Evolutionary conservation across 2,888 invertebrate genomes (phyloP).

Genomic region (Diaperis boleti): DNA sequence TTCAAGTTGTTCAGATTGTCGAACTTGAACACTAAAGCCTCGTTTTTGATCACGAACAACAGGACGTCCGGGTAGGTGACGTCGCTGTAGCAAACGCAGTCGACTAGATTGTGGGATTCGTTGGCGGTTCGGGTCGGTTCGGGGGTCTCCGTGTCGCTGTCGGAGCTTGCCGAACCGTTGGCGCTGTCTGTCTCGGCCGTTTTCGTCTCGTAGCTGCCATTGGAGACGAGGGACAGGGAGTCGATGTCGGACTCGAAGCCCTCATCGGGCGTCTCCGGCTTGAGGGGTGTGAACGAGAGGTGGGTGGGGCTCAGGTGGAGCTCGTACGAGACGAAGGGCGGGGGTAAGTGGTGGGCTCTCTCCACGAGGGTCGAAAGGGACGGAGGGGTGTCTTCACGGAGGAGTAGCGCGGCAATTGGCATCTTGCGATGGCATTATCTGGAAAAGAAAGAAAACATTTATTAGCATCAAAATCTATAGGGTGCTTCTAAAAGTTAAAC

Average conservation of each 20-base stretch:
- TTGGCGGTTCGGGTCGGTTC: slow-evolving; percentile 24
- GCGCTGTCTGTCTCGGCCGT: slow-evolving; percentile 64
- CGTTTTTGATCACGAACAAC: slow-evolving; percentile 63
- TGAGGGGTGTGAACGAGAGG: slow-evolving; percentile 52
- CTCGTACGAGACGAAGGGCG: slow-evolving; percentile 60
- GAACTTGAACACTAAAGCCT: slow-evolving; percentile 64
- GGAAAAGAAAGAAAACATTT: slow-evolving; percentile 53
- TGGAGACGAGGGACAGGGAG: slow-evolving; percentile 63
- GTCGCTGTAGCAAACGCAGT: slow-evolving; percentile 65
- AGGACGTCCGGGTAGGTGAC: slow-evolving; percentile 63
- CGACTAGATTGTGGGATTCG: slow-evolving; percentile 64
- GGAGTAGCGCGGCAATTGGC: slow-evolving; percentile 61
- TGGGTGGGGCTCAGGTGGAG: slow-evolving; percentile 59
- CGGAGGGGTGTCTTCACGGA: slow-evolving; percentile 59
- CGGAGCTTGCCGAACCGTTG: slow-evolving; percentile 64
- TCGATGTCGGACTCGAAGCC: slow-evolving; percentile 69
- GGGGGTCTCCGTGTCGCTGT: slow-evolving; percentile 59
- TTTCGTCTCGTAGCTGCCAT: slow-evolving; percentile 60
- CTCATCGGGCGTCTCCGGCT: slow-evolving; percentile 60
- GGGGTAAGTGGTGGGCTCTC: slow-evolving; percentile 56
- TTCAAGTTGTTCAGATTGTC: slow-evolving; percentile 57
- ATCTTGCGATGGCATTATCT: slow-evolving; percentile 63
- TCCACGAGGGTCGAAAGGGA: slow-evolving; percentile 63
- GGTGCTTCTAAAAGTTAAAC: too few relatives aligned
- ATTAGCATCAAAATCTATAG: too few relatives aligned